Conservation (phyloP, 2,888 invertebrate species). For the Cerastis leucographa region DNA sequence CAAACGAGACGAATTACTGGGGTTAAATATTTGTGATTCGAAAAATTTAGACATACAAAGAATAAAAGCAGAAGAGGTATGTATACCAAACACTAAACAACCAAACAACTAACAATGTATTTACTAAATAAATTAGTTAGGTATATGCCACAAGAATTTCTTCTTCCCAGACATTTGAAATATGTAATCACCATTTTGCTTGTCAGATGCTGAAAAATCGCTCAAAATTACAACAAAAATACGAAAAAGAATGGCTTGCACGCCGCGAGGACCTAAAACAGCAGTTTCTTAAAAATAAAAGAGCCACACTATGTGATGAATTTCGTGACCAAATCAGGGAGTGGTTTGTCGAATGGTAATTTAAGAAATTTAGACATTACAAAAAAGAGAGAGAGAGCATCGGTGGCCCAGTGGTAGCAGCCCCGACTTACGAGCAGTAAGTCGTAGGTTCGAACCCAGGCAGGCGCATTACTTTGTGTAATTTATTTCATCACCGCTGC, state of each 20-base stretch:
- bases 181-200: background rate
- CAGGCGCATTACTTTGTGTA: no score
- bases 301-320: constrained; percentile 72
- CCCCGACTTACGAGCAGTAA: no score
- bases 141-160: background rate
- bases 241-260: constrained; percentile 70
- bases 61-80: constrained; percentile 71
- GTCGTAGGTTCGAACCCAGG: no score
- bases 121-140: no score
- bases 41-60: constrained; percentile 48
- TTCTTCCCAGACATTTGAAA: background rate
- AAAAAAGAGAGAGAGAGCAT: no score
- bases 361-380: background rate
- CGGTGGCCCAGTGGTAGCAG: no score
- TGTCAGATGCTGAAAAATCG: constrained; percentile 45
- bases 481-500: no score
- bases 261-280: constrained; percentile 69
- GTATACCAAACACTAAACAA: background rate
- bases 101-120: no score
- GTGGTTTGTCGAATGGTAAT: constrained; percentile 83
- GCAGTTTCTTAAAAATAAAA: constrained; percentile 67
- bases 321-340: constrained; percentile 77
- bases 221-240: constrained; percentile 49
- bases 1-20: constrained; percentile 75
- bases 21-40: constrained; percentile 69